These are phyloP conservation scores for Channa argus DNA, from an alignment of 2,113 vertebrate species.

Conservation along the genomic window DNA sequence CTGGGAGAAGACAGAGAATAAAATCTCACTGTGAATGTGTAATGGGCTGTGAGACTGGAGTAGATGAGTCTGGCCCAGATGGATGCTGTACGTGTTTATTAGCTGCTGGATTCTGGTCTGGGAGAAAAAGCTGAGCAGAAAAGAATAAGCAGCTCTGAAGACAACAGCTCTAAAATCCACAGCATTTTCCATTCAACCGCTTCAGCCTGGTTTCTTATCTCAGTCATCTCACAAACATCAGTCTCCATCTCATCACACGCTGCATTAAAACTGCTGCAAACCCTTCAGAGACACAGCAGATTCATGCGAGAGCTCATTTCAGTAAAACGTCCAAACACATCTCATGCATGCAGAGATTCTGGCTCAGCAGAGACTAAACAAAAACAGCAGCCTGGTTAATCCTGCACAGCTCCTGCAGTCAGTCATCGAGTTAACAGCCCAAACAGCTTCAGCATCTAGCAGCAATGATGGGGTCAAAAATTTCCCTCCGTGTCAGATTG, in stretches of 20 bases:
- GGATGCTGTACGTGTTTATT: not conserved
- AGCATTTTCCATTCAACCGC: not conserved
- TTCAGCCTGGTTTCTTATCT: not conserved
- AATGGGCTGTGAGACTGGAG: not conserved
- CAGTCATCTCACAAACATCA: not conserved
- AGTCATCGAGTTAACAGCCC: too few relatives aligned
- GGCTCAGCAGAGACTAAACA: too few relatives aligned
- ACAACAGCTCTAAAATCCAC: too few relatives aligned
- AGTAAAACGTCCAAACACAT: too few relatives aligned
- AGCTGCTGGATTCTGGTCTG: not conserved
- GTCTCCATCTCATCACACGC: not conserved
- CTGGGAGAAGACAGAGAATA: not conserved
- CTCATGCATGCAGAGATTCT: too few relatives aligned
- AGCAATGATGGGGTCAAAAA: too few relatives aligned
- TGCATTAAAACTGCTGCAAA: not conserved
- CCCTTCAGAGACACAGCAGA: too few relatives aligned
- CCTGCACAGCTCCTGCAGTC: too few relatives aligned
- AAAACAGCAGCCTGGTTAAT: too few relatives aligned
- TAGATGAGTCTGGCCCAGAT: slow-evolving; percentile 1
- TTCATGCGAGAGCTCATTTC: too few relatives aligned
- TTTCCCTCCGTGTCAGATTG: too few relatives aligned
- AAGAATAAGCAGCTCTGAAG: not conserved
- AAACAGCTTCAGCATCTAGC: too few relatives aligned
- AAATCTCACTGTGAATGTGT: not conserved
- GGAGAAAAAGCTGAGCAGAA: not conserved